Evolutionary conservation across 2,797 vertebrate species (phyloP), one percentile per base, ranked within the genome.

Genomic region (Apogon talboti): DNA sequence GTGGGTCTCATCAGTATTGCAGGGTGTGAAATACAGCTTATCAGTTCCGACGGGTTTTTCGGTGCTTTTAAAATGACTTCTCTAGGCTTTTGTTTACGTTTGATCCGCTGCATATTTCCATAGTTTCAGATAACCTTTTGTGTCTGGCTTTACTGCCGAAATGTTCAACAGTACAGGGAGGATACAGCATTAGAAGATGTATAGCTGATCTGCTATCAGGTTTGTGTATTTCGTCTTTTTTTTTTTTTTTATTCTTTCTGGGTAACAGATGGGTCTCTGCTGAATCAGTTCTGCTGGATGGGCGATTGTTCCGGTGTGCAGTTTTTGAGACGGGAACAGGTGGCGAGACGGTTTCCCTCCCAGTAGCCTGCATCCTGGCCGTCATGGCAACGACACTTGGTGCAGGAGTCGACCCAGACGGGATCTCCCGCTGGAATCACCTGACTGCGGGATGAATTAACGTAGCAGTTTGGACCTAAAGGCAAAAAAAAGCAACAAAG

Each of bases 391-490:
- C 91, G 93, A 41, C 94, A 95, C 78, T 91, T 93, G 76, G 93
- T 95, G 84, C 95, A 96, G 48, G 92, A 92, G 79, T 95, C 88
- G 3, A 95, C 89, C 95, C 94, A 95, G 45, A 94, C 51, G 0
- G 92, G 84, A 51, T 91, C 91, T 9, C 94, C 94, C 6, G 90
- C 93, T 10, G 94, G 92, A 70, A 96, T 95, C 69, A 95, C 91
- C 18, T 78, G 84, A 9, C 43, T 82, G 72, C 89, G 91, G 45
- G 93, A 87, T 3, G 86, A 81, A 63, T 95, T 92, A 1, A 74
- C 82, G 2, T 94, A 95, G 73, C 95, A 96, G 82, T 95, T 96
- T n/a, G 95, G 94, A 71, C 95, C 95, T 96, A 66, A n/a, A 69
- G 15, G 57, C 15, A 65, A 44, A 64, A 44, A 62, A 6, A 11